Conservation (phyloP, 2,888 invertebrate species). For the Incurvaria masculella region DNA sequence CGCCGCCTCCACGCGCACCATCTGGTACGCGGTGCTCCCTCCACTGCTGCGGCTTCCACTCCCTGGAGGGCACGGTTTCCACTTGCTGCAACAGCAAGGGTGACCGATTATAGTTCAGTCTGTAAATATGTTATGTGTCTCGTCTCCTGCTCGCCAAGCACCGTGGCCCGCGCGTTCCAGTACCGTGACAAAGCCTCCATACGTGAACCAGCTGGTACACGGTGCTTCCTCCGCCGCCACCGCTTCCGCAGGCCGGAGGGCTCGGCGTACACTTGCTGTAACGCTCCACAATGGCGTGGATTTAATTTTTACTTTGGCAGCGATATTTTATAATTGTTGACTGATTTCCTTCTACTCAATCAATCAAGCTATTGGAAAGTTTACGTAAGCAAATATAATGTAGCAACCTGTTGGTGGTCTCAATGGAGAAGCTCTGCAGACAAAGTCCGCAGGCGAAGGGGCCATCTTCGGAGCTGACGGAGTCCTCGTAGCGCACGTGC, state of each 20-base stretch:
- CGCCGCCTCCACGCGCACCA: constrained; percentile 72
- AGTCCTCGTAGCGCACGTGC: constrained; percentile 80
- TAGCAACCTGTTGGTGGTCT: constrained; percentile 81
- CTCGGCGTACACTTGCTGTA: constrained; percentile 74
- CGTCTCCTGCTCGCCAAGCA: constrained; percentile 52
- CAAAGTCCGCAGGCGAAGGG: constrained; percentile 75
- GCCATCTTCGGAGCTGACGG: constrained; percentile 59
- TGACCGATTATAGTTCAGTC: too few species aligned
- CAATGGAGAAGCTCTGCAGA: constrained; percentile 71
- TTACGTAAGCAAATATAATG: too few species aligned
- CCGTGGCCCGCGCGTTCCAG: constrained; percentile 64
- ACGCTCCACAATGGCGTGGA: too few species aligned
- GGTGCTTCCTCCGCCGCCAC: constrained; percentile 35
- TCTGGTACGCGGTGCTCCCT: constrained; percentile 64
- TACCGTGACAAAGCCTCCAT: constrained; percentile 74
- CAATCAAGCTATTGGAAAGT: too few species aligned
- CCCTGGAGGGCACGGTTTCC: constrained; percentile 65
- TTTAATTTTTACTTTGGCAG: too few species aligned
- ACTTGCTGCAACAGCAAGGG: constrained; percentile 67
- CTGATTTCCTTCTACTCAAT: too few species aligned
- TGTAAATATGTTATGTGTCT: constrained; percentile 50
- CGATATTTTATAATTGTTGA: too few species aligned
- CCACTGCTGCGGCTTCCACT: constrained; percentile 14
- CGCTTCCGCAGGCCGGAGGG: constrained; percentile 31
- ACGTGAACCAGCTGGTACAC: constrained; percentile 76